phyloP scores from a whole-genome alignment of 1,140 invertebrate genomes.

The Drosophila bocki region DNA sequence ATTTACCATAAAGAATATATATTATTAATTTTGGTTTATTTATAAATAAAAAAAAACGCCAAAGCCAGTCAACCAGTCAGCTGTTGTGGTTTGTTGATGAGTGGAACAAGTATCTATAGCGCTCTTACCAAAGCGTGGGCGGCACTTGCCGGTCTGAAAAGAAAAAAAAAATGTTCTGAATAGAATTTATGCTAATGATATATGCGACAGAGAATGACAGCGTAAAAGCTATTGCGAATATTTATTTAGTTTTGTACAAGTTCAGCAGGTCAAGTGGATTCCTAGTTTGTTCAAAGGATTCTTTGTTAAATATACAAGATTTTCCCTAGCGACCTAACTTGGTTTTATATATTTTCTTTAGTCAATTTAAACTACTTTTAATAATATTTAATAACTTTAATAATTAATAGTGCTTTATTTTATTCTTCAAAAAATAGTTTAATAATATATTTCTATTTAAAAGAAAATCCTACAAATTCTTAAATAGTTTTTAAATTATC shows the following conservation, averaged over 20 bases:
- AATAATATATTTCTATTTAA: not conserved
- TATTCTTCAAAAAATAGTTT: not conserved
- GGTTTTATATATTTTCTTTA: too few relatives aligned
- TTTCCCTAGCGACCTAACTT: not conserved
- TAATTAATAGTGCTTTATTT: not conserved
- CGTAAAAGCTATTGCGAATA: constrained; percentile 15
- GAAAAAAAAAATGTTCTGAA: constrained; percentile 6
- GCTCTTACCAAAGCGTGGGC: constrained; percentile 42
- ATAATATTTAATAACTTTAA: not conserved
- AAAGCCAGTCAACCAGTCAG: constrained; percentile 64
- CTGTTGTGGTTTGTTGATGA: constrained; percentile 65
- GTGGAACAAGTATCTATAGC: constrained; percentile 37
- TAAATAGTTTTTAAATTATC: not conserved
- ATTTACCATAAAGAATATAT: constrained; percentile 61
- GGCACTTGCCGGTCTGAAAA: constrained; percentile 45
- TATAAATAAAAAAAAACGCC: constrained; percentile 53
- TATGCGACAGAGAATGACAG: constrained; percentile 45
- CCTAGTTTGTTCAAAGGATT: not conserved
- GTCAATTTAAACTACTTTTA: too few relatives aligned
- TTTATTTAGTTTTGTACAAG: constrained; percentile 1
- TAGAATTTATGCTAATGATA: constrained; percentile 46
- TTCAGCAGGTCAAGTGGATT: not conserved
- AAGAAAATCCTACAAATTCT: not conserved
- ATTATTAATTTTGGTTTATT: constrained; percentile 61
- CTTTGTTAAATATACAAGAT: not conserved